Base-by-base conservation (phyloP, 2,888 invertebrate species). In the Dusona sp. region DNA sequence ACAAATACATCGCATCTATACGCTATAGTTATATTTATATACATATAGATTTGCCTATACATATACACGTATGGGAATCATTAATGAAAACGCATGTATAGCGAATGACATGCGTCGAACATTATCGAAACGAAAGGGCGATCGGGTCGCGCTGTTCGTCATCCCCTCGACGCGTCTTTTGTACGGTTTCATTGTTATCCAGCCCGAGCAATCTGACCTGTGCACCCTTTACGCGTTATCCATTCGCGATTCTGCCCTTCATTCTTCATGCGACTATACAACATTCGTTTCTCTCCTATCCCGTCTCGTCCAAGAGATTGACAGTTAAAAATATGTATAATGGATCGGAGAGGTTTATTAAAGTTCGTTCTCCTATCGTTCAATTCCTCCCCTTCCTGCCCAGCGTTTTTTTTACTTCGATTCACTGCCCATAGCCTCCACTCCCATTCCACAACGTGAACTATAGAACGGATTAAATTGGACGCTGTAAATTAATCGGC, bases 281-380 rank as follows among this genome's bases (percentile, higher is more conserved):
- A 88, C 64, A 29, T 81, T 74, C 84, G 78, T 74, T 74, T 57
- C 57, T 29, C 45, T 42, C 16, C 29, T 61, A 25, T n/a, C n/a
- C 45, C 70, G 54, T 38, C 70, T 42, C 61, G 61, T 70, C 51
- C 29, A 16, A 88, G 78, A 91, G 91, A 94, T 94, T 94, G 94
- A 94, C 94, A 94, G 94, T 93, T 93, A 93, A 94, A 89, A 94
- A 94, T 94, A 94, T 94, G 93, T 94, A 94, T 94, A 94, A 94
- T 93, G 91, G 93, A 90, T 89, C 87, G 48, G 90, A 83, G 57
- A 83, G 84, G 68, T 86, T 80, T 86, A 87, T 87, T 87, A 79
- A 82, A 78, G 67, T 72, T 68, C 67, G 13, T 57, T 36, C 38
- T 42, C 36, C 73, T 45, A 38, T 33, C 33, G 8, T n/a, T 42